Evolutionary conservation across 2,888 invertebrate genomes (phyloP), one percentile per base, ranked within the genome.

Genomic region (Eristalis intricaria): DNA sequence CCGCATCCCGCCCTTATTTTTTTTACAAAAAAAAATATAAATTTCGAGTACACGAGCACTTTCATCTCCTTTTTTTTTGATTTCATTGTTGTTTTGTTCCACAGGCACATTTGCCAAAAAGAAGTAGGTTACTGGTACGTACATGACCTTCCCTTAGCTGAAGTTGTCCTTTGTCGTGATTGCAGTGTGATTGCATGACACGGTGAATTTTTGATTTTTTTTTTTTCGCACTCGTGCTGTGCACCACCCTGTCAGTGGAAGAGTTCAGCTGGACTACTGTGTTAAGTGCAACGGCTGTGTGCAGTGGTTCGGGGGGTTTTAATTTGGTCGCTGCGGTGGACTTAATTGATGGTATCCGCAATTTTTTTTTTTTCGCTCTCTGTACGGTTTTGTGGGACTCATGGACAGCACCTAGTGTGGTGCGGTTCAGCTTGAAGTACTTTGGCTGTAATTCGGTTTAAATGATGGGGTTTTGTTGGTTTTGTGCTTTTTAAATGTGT

Each of bases 121-220:
- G 35, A 83, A 78, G 65, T 83, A 78, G 83, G 83, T 83, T 83
- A 83, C 73, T 83, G 43, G 83, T 78, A 69, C 83, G 83, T 69
- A 19, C 83, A 83, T 83, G 83, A 83, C 83, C 83, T 83, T 83
- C 73, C 74, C 78, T 78, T 78, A 70, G 38, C 50, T 19, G 71
- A 77, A 77, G 80, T 56, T 50, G 68, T 68, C 78, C 58, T 83
- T 78, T 83, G 71, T 83, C 70, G 61, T 68, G 73, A 73, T 78
- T 78, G 63, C 35, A 22, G 11, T 15, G 26, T 4, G 0, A 4
- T 69, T 63, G 71, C 66, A 56, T 78, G 68, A 50, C 15, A 69
- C 78, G 63, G 58, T 69, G 58, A 32, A 68, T 60, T 40, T 58
- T 22, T 60, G 32, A 63, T 50, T 40, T 56, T 22, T 56, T 64